Percentiles rank a stretch among this genome's conserved stretches.
Conservation (phyloP, 2,113 vertebrate genomes). For the Tenrec ecaudatus region DNA sequence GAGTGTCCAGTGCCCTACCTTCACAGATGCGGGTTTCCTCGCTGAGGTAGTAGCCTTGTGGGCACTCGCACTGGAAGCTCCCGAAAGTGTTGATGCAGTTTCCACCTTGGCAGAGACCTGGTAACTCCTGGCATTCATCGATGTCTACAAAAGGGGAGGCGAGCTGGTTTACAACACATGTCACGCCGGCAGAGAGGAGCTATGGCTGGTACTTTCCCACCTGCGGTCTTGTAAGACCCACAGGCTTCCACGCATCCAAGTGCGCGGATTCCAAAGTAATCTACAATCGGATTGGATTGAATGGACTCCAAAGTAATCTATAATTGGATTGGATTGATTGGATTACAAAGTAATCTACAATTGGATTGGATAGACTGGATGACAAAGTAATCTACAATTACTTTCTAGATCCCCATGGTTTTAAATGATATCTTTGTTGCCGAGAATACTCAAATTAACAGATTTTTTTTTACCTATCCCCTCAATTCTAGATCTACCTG, state of each 20-base stretch:
- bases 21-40: conserved; percentile 92
- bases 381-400: not conserved
- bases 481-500: not conserved
- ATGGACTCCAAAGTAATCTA: not conserved
- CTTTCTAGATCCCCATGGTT: not conserved
- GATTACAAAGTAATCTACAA: not conserved
- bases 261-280: not conserved
- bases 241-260: not conserved
- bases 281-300: no score
- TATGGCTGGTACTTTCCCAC: not conserved
- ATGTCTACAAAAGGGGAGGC: conserved; percentile 87
- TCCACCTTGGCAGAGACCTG: conserved; percentile 92
- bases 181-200: not conserved
- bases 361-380: no score
- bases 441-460: not conserved
- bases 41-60: conserved; percentile 91
- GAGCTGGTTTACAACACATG: not conserved
- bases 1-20: conserved; percentile 80
- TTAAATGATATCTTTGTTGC: not conserved
- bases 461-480: not conserved
- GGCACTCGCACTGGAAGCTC: conserved; percentile 93
- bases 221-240: rapidly evolving
- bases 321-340: no score
- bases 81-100: conserved; percentile 93
- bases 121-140: conserved; percentile 92